These are phyloP conservation scores for Cynaeus angustus DNA, from an alignment of 2,888 invertebrate genomes.

Conservation along the genomic window DNA sequence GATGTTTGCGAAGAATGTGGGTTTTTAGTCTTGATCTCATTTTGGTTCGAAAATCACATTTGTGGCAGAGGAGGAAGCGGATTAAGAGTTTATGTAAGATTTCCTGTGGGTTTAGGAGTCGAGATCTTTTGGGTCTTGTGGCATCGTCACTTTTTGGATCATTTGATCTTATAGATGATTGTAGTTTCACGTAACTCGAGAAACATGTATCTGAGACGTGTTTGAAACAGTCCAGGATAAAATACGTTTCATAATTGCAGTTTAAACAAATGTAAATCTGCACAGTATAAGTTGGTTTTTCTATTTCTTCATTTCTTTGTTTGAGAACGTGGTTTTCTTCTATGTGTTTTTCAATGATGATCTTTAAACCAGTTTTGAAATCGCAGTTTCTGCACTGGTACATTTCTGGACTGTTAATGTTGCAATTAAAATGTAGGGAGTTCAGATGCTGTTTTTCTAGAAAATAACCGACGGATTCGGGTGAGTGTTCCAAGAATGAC, in stretches of 20 bases:
- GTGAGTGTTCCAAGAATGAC: too few relatives aligned
- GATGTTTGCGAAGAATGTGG: slow-evolving; percentile 5
- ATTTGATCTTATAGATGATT: too few relatives aligned
- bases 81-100: too few relatives aligned
- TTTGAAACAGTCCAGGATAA: background rate
- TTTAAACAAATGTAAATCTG: background rate
- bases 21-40: background rate
- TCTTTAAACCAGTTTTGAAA: background rate
- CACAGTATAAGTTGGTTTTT: background rate
- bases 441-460: too few relatives aligned
- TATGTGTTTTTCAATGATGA: background rate
- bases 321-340: background rate
- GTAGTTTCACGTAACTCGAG: background rate
- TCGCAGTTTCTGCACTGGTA: background rate
- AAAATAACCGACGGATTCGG: too few relatives aligned
- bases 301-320: background rate
- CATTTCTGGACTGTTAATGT: background rate
- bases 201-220: background rate
- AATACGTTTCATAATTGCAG: background rate
- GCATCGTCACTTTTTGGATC: too few relatives aligned
- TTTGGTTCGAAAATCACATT: background rate
- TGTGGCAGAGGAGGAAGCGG: background rate
- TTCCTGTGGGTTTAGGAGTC: too few relatives aligned
- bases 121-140: too few relatives aligned
- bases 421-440: background rate